Conservation (phyloP, 2,797 vertebrate genomes). For the Acanthornis magna region DNA sequence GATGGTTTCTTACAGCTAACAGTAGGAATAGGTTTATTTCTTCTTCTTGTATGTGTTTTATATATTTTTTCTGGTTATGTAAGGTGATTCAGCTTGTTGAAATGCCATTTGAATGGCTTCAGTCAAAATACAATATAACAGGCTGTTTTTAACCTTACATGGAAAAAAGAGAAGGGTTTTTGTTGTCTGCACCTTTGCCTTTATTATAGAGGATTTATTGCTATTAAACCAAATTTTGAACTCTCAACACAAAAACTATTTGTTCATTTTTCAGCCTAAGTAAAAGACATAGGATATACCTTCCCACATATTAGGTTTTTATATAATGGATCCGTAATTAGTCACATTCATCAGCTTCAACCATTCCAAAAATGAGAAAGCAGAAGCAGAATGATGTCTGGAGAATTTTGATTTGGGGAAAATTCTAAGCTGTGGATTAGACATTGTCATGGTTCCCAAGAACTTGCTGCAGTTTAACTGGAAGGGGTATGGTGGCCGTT, state of each 20-base stretch:
- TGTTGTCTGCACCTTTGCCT: neutral
- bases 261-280: neutral
- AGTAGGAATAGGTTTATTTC: neutral
- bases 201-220: neutral
- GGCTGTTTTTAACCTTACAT: neutral
- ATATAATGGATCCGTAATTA: neutral
- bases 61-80: neutral
- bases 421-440: neutral
- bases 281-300: neutral
- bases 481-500: neutral
- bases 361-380: neutral
- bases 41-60: neutral
- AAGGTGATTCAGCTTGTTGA: neutral
- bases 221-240: neutral
- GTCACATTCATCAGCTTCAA: neutral
- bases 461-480: neutral
- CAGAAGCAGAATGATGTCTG: neutral
- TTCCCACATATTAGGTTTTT: neutral
- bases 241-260: neutral
- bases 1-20: slow-evolving; percentile 16
- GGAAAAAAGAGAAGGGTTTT: neutral
- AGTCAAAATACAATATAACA: neutral
- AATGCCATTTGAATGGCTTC: slow-evolving; percentile 34
- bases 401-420: neutral
- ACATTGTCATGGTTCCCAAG: neutral